Base-by-base conservation (phyloP, 2,888 invertebrate species). In the Acrocyrtus sp. region DNA sequence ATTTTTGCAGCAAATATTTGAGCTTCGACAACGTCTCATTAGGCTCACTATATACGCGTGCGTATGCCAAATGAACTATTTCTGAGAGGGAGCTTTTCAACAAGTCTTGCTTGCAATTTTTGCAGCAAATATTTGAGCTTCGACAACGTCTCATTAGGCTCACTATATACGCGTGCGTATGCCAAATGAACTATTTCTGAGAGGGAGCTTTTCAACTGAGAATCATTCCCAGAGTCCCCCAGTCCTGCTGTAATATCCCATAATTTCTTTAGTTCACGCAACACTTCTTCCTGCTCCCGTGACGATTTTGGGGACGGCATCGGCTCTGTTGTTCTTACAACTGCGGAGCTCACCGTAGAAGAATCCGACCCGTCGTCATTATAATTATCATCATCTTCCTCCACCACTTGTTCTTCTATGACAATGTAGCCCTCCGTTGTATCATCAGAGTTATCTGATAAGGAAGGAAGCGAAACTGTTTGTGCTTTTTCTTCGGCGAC, bases 11-110 rank as follows among this genome's bases (percentile, higher is more conserved):
- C n/a, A 79, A 61, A 62, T 77, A 57, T 65, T 77, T 77, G 1
- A 79, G 66, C 6, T 70, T 39, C 39, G 50, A 21, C 6, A 79
- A 63, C 26, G 74, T 76, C 41, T 77, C 77, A 48, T 75, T 73
- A 8, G 74, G 65, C 45, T 75, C 75, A 21, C 50, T 66, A 47
- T 77, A 74, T 19, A 78, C 67, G 10, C 77, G 60, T 19, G 75
- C 76, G 62, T 79, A 79, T 17, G 79, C 74, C 68, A 79, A 68
- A 58, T 77, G 77, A 66, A 79, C 74, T 12, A 79, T 53, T 34
- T 75, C 72, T 39, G 74, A 75, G 39, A 79, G 48, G 24, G 77
- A 77, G 29, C 29, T 72, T 68, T 77, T 77, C 41, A 77, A 56
- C n/a, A n/a, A n/a, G 60, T 53, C 56, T 69, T 6, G 66, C 60